Conservation (phyloP, 2,888 invertebrate genomes). For the Melanophora roralis region DNA sequence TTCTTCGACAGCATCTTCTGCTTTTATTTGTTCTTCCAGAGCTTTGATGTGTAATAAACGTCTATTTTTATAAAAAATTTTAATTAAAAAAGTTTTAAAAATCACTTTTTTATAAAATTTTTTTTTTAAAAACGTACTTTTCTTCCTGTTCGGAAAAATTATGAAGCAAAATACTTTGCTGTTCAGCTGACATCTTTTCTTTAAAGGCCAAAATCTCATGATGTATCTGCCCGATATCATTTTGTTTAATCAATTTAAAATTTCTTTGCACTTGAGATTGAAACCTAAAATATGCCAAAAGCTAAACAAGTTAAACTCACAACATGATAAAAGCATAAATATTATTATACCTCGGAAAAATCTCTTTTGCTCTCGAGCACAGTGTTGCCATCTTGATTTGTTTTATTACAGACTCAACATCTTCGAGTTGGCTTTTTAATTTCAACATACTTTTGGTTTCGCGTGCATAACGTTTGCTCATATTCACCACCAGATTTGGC, state of each 20-base stretch:
- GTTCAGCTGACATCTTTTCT: slow-evolving; percentile 68
- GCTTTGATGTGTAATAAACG: slow-evolving; percentile 69
- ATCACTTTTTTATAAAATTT: not conserved
- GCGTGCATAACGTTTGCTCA: slow-evolving; percentile 71
- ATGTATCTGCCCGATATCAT: slow-evolving; percentile 69
- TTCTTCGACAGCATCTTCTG: slow-evolving; percentile 64
- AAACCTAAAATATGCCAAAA: not conserved
- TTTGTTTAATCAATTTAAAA: slow-evolving; percentile 70
- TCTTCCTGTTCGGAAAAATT: slow-evolving; percentile 73
- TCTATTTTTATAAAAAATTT: slow-evolving; percentile 58
- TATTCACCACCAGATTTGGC: slow-evolving; percentile 59
- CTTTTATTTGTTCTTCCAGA: slow-evolving; percentile 64
- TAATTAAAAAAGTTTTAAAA: not conserved
- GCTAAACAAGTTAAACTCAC: not conserved
- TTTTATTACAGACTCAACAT: slow-evolving; percentile 72
- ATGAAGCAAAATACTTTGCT: slow-evolving; percentile 71
- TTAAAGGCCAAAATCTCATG: slow-evolving; percentile 70
- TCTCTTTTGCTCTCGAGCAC: slow-evolving; percentile 72
- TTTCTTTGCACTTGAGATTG: slow-evolving; percentile 71
- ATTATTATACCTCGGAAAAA: slow-evolving; percentile 71
- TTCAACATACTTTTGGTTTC: slow-evolving; percentile 75
- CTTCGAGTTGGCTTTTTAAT: slow-evolving; percentile 70
- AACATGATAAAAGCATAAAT: too few species aligned
- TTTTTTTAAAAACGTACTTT: slow-evolving; percentile 66
- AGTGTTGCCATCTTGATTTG: slow-evolving; percentile 74